Base-by-base conservation (phyloP, 2,888 invertebrate genomes). In the Drosophila dives region DNA sequence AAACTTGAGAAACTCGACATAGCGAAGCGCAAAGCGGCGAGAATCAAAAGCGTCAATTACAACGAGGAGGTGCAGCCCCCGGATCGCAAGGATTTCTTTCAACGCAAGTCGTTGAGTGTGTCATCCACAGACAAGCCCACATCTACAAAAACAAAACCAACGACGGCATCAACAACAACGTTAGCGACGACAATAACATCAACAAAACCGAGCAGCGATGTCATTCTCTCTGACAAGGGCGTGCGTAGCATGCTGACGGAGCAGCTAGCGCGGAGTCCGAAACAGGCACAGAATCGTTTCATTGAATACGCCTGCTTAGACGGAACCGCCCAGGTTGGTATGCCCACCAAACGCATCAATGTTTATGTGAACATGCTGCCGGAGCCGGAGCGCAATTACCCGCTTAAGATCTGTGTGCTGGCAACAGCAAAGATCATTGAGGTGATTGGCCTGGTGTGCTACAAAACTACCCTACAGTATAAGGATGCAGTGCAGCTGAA, bases 301-400 rank as follows among this genome's bases (percentile, higher is more conserved):
- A 94, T 96, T 74, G 97, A 97, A 89, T 99, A 96, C 94, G 97
- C 98, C 4, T 97, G 96, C 93, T 99, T 97, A 93, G 98, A 99
- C 94, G 98, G 98, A 74, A 96, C 96, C 70, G 96, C 96, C 40
- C 97, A 97, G 92, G 94, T 96, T 64, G 96, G 96, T 33, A 94
- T 96, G 58, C 95, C 96, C 29, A 96, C 96, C 0, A 97, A 97
- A 92, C 96, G 96, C 79, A 98, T 98, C 89, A 96, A 96, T 91
- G 98, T 99, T 77, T 99, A 97, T 91, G 95, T 99, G 92, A 97
- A 97, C 58, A 97, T 98, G 96, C 94, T 98, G 34, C 95, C 97
- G 0, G 95, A 96, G 74, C 96, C 96, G 64, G 95, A 97, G 75
- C 95, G 97, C 76, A 95, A 96, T 81, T 98, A 97, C 93, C 98